Evolutionary conservation across 2,797 vertebrate genomes (phyloP), one percentile per base, ranked within the genome.

Genomic region (Podargus strigoides): DNA sequence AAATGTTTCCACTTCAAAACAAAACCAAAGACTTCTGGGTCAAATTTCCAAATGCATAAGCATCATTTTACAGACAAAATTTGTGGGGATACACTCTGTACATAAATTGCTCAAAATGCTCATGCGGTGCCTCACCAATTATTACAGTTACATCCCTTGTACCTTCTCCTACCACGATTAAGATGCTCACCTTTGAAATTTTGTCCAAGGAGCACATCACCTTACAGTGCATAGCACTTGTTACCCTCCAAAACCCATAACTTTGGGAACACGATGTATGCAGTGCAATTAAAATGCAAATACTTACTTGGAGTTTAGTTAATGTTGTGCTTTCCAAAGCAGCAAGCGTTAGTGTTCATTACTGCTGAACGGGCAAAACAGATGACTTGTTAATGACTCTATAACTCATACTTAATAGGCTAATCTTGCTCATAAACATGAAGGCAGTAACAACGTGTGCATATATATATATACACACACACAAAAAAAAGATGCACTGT

Each of bases 331-430:
- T 82, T 89, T 69, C 69, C 46, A 85, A 73, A 89, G 55, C 36
- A 79, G 36, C 14, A 80, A 92, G 19, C 15, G 19, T 19, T 49
- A 28, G 7, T 8, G n/a, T 37, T 87, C 60, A 44, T 50, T 89
- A 86, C 50, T 75, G 91, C 78, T 46, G 62, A 93, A 80, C 7
- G 50, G 72, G 62, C 64, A 91, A 50, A 91, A 85, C 26, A 32
- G 12, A 78, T 19, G 41, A 86, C 50, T 95, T 93, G 42, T n/a
- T 91, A 78, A 85, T 49, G 46, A 60, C 79, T 82, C 76, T 85
- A 2, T 81, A 87, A 91, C 34, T 92, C 64, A 83, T 44, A 34
- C 30, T 87, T 87, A 66, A 68, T 74, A 87, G 37, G 52, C 30
- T 89, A 77, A 91, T 87, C 62, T 90, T 87, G 23, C 46, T 87